These are phyloP conservation scores for Gerris lacustris DNA, from an alignment of 2,888 invertebrate species.

Conservation along the genomic window DNA sequence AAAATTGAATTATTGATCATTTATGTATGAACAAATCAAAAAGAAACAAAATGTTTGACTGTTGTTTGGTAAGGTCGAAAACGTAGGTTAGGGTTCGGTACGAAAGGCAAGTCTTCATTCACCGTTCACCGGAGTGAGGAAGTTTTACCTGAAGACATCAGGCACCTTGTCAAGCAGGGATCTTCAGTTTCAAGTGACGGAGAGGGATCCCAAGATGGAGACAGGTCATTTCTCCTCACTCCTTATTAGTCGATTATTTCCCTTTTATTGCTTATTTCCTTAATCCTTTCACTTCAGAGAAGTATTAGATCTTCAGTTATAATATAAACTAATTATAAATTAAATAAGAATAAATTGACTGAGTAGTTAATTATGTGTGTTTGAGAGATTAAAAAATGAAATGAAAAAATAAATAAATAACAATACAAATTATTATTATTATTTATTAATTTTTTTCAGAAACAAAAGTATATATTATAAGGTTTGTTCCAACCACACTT, in stretches of 20 bases:
- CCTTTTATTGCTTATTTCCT: not conserved
- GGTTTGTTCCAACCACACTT: no score
- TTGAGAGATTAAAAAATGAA: no score
- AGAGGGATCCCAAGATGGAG: conserved; percentile 41
- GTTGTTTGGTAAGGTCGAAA: conserved; percentile 58
- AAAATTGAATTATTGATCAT: no score
- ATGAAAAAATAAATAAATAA: no score
- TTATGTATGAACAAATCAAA: conserved; percentile 6
- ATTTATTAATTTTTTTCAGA: no score
- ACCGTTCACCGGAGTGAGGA: conserved; percentile 98
- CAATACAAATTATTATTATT: no score
- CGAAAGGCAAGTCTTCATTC: conserved; percentile 89
- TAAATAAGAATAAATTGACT: no score
- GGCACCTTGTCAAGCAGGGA: conserved; percentile 57
- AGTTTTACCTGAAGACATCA: conserved; percentile 77
- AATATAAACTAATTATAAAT: no score
- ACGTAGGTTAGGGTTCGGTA: conserved; percentile 88
- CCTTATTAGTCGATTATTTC: not conserved
- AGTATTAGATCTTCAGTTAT: no score
- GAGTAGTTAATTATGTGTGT: no score
- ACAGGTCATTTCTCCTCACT: conserved; percentile 31
- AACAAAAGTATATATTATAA: no score
- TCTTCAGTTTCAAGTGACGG: conserved; percentile 91
- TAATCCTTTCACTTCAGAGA: no score
- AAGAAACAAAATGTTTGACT: conserved; percentile 11